A percentile compares a stretch with the other conserved stretches of the same genome.
Evolutionary conservation across 2,888 invertebrate species (phyloP).

Genomic region (Lasioglossum malachurum): DNA sequence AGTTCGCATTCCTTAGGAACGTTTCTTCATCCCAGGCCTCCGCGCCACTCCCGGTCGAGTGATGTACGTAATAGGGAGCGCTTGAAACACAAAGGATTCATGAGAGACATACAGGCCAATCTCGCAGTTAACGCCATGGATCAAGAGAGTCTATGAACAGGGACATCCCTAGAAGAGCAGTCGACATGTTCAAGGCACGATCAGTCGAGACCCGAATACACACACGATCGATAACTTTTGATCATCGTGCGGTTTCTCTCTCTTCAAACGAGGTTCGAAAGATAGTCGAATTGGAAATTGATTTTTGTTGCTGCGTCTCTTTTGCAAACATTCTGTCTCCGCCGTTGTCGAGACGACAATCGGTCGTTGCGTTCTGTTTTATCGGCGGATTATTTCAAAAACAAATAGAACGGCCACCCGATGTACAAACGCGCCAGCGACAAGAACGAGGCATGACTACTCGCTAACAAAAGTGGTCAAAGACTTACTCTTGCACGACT

Average conservation of each 20-base stretch:
- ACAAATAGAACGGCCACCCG: constrained; percentile 58
- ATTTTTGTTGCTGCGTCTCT: not conserved
- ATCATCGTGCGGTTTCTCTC: not conserved
- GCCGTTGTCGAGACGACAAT: constrained; percentile 3
- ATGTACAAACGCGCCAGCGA: constrained; percentile 66
- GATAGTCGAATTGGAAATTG: not conserved
- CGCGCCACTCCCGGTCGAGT: constrained; percentile 77
- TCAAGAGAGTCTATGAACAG: constrained; percentile 76
- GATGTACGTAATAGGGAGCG: constrained; percentile 76
- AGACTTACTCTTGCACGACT: constrained; percentile 79
- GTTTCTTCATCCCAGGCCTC: constrained; percentile 77
- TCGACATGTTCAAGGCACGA: constrained; percentile 76
- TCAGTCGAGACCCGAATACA: constrained; percentile 73
- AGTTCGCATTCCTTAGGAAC: constrained; percentile 76
- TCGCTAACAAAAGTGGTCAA: constrained; percentile 76
- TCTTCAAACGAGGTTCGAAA: not conserved
- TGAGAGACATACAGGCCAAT: constrained; percentile 75
- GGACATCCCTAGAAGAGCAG: constrained; percentile 77
- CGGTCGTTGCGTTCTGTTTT: constrained; percentile 1
- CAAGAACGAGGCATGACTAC: constrained; percentile 75
- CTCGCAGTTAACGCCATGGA: constrained; percentile 78
- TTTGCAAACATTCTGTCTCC: constrained; percentile 1
- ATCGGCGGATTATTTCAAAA: constrained; percentile 18
- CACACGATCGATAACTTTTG: not conserved
- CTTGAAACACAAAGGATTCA: constrained; percentile 77